These are phyloP conservation scores for Xanthorhoe designata DNA, from an alignment of 2,888 invertebrate species.

Conservation along the genomic window DNA sequence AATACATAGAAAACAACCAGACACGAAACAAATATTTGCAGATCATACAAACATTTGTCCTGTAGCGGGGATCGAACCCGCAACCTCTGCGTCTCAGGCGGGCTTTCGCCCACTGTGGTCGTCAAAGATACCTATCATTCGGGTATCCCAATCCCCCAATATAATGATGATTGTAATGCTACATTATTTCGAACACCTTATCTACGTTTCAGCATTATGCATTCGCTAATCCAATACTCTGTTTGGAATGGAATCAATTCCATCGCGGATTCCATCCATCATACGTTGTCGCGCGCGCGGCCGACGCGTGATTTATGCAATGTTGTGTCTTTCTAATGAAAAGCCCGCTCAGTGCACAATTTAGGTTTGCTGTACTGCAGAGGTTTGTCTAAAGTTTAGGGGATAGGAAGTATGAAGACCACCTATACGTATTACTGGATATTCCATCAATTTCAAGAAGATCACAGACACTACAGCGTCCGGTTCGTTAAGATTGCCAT, in stretches of 20 bases:
- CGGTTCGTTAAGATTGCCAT: too few relatives aligned
- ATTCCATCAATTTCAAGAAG: too few relatives aligned
- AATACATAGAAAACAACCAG: too few relatives aligned
- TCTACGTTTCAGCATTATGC: neutral
- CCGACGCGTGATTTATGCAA: constrained; percentile 22
- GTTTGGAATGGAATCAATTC: constrained; percentile 8
- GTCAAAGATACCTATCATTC: too few relatives aligned
- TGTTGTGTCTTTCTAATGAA: constrained; percentile 7
- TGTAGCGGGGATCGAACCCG: too few relatives aligned
- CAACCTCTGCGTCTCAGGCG: too few relatives aligned
- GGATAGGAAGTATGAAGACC: neutral
- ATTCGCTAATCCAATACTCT: neutral
- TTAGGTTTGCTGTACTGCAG: neutral
- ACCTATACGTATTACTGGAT: too few relatives aligned
- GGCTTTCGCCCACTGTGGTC: too few relatives aligned
- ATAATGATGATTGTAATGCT: neutral
- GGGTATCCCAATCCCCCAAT: too few relatives aligned
- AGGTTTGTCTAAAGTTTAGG: neutral
- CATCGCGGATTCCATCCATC: constrained; percentile 18
- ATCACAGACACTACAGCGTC: too few relatives aligned
- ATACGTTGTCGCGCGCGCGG: constrained; percentile 13
- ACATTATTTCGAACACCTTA: neutral
- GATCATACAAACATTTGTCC: too few relatives aligned
- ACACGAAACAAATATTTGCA: too few relatives aligned
- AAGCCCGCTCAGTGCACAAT: neutral